Evolutionary conservation across 2,888 invertebrate species (phyloP), one percentile per base, ranked within the genome.

Genomic region (Andrena trimmerana): DNA sequence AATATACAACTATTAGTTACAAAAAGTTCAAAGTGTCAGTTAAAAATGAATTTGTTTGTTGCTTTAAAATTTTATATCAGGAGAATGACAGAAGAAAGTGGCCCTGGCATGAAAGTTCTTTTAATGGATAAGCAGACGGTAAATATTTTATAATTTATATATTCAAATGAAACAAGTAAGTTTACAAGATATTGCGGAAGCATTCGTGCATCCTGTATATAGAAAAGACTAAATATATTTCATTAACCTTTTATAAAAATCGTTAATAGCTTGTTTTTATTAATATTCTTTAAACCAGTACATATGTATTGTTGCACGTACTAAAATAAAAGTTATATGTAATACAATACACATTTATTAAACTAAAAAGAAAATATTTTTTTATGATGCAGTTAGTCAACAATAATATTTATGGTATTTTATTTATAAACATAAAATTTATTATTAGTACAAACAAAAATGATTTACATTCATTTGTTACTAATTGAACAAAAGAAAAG

Each of bases 41-140:
- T 42, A 16, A 84, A 70, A 76, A 98, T 99, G 99, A 98, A 99
- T 94, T 97, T 99, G 27, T 97, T 99, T 91, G 96, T 96, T 88
- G 98, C 99, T 63, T 96, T 99, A 7, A 99, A 98, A 94, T 96
- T 98, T 93, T 99, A 99, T 94, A 96, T 99, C 83, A 97, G 97
- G 63, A 99, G 98, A 95, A 99, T 99, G 99, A 98, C 99, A 5
- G 97, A 98, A 87, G 98, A 99, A 92, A 98, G 98, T 93, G 99
- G 99, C 2, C 98, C 99, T 0, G 99, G 99, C 69, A 99, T 99
- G 99, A 99, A 99, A 96, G 98, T 99, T 59, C 96, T 99, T 86
- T 95, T 99, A 66, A 98, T 99, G 97, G 99, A 99, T 94, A 98
- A 98, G 94, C 99, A 99, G 94, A 99, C 99, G 84, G 98, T 98